Evolutionary conservation across 2,888 invertebrate genomes (phyloP).

Genomic region (Yponomeuta malinellus): DNA sequence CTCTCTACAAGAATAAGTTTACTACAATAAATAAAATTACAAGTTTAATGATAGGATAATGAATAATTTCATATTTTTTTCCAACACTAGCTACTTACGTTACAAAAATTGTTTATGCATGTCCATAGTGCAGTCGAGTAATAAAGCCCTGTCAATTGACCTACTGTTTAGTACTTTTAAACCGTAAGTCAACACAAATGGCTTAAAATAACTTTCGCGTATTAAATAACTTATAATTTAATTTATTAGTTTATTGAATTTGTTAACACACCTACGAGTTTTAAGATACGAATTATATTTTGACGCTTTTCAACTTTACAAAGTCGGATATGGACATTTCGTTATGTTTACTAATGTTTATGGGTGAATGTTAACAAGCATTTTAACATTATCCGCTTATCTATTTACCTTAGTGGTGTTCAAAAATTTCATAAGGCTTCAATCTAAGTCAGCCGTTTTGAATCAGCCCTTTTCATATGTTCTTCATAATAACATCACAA

Average conservation of each 20-base stretch:
- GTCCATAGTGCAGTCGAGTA: constrained; percentile 21
- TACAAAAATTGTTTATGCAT: constrained; percentile 63
- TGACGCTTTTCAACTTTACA: constrained; percentile 11
- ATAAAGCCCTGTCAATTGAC: not conserved
- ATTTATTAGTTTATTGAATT: constrained; percentile 21
- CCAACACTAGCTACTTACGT: constrained; percentile 68
- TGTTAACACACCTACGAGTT: constrained; percentile 33
- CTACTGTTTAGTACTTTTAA: not conserved
- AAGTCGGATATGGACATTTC: constrained; percentile 9
- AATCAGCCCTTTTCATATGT: not conserved
- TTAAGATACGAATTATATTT: constrained; percentile 21
- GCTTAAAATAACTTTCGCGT: not conserved
- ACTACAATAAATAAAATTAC: constrained; percentile 25
- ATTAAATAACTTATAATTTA: constrained; percentile 50
- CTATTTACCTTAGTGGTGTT: not conserved
- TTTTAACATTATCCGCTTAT: not conserved
- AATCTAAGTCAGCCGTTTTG: not conserved
- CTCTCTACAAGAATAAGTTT: not conserved
- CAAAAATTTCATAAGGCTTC: not conserved
- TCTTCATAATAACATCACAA: constrained; percentile 39
- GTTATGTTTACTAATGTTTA: not conserved
- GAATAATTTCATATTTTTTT: constrained; percentile 25
- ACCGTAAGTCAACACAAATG: not conserved
- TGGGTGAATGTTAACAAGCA: not conserved
- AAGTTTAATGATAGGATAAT: constrained; percentile 31